A percentile compares a stretch with the other conserved stretches of the same genome.
Conservation (phyloP, 1,140 invertebrate species). For the Panulirus ornatus region DNA sequence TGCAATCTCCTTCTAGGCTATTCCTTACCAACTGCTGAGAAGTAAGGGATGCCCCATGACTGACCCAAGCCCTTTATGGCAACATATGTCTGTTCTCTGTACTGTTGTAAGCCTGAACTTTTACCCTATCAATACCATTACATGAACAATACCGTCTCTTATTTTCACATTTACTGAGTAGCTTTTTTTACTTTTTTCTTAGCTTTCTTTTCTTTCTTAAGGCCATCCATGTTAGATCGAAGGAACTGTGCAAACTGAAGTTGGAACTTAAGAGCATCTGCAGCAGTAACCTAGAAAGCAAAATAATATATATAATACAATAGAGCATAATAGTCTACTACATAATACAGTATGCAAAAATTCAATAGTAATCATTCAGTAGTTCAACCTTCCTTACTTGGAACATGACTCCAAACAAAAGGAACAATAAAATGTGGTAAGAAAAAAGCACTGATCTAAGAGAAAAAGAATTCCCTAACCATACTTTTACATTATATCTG, state of each 20-base stretch:
- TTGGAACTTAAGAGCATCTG: constrained; percentile 73
- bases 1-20: neutral
- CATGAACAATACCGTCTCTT: neutral
- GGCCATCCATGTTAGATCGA: constrained; percentile 74
- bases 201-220: constrained; percentile 73
- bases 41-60: neutral
- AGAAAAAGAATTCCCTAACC: too few species aligned
- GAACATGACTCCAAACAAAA: too few species aligned
- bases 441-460: too few species aligned
- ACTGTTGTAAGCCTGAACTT: neutral
- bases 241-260: constrained; percentile 74
- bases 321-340: neutral
- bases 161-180: constrained; percentile 56
- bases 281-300: constrained; percentile 60
- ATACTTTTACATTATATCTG: too few species aligned
- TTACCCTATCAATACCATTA: constrained; percentile 2
- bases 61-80: constrained; percentile 24
- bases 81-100: neutral
- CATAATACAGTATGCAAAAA: too few species aligned
- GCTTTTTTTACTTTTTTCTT: constrained; percentile 74
- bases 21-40: neutral
- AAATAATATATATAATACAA: neutral
- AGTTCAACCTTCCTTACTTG: too few species aligned
- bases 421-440: too few species aligned
- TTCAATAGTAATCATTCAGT: too few species aligned